Evolutionary conservation across 2,797 vertebrate genomes (phyloP), one percentile per base, ranked within the genome.

Genomic region (Sebastes miniatus): DNA sequence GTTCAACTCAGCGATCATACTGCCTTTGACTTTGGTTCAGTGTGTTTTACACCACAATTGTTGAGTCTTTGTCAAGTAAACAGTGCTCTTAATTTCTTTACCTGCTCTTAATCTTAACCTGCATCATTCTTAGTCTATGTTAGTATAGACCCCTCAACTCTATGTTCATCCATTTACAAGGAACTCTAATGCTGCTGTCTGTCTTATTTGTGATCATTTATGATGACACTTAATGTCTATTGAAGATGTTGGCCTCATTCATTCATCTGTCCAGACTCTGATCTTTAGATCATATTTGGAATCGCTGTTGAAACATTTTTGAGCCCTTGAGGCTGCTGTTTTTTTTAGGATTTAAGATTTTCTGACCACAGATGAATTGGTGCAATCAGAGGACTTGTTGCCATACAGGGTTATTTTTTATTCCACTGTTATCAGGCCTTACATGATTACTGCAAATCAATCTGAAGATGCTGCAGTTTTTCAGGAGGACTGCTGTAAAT

Each of bases 1-100:
- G 67, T 82, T 89, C 31, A 85, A 80, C 85, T 81, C 84, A 65
- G 83, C 36, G 59, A 85, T 59, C 34, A 8, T 50, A 83, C 88
- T 85, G 89, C 90, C 87, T 87, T 84, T 69, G 9, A 86, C 81
- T 73, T 63, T 18, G 68, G 74, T 72, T 86, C 69, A 73, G 77
- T 77, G 68, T 73, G 31, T 72, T 57, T 84, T 34, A 79, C 75
- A 69, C 59, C 71, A 69, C 22, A 80, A 47, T 73, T 75, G 25
- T 69, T 29, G 50, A 74, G 62, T 77, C 76, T 73, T 70, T 77
- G 64, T 83, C 57, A 73, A 67, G 62, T 72, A 11, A 89, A 80
- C 87, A 50, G 78, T 76, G 81, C 66, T 74, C 54, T 86, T 84
- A 20, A 65, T 85, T 83, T 81, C 73, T 69, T 78, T 3, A 68